phyloP scores from a whole-genome alignment of 2,797 vertebrate species.

The Otolemur crassicaudatus region DNA sequence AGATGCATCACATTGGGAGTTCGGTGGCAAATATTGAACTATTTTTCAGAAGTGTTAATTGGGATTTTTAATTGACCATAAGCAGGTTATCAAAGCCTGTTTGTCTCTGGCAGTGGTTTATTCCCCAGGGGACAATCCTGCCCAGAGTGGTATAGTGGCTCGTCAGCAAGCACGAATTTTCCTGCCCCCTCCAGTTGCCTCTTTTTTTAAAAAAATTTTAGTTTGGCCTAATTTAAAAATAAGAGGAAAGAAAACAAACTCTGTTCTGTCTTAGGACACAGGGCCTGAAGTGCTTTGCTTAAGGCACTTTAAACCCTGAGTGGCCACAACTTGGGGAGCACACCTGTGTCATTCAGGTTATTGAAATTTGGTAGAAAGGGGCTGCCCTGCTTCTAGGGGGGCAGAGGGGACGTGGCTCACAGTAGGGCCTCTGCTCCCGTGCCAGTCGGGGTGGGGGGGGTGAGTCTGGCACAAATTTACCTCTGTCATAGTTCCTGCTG shows the following conservation, averaged over 20 bases:
- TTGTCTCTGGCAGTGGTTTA: constrained; percentile 55
- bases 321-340: not conserved
- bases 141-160: not conserved
- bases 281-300: constrained; percentile 1
- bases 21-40: constrained; percentile 87
- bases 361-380: not conserved
- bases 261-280: not conserved
- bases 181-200: fast-evolving
- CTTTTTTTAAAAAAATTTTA: not conserved
- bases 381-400: not conserved
- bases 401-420: not conserved
- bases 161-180: not conserved
- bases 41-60: constrained; percentile 91
- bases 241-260: not conserved
- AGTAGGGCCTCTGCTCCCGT: not conserved
- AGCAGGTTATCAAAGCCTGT: constrained; percentile 61
- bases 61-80: constrained; percentile 74
- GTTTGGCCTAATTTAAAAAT: constrained; percentile 63
- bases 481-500: fast-evolving
- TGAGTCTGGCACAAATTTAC: too few species aligned
- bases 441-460: not conserved
- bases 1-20: constrained; percentile 44
- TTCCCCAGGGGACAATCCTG: constrained; percentile 2
- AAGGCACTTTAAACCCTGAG: not conserved
- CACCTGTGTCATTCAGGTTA: fast-evolving